A percentile compares a stretch with the other conserved stretches of the same genome.
These are phyloP conservation scores for Capromys pilorides DNA, from an alignment of 2,797 vertebrate species.

Conservation along the genomic window DNA sequence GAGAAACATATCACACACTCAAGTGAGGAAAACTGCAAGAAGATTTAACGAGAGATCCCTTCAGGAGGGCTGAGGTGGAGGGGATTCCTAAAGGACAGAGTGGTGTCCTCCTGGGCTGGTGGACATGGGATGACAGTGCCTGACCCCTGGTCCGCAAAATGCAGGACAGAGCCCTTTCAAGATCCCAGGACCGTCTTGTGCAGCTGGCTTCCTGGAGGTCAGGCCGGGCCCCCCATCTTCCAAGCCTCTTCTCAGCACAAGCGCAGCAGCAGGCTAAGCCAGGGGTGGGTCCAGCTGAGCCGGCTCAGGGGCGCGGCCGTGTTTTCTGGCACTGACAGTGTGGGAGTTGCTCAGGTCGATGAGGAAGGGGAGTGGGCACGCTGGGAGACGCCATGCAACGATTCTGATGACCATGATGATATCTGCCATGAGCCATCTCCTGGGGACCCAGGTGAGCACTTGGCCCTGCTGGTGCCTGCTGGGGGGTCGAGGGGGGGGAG, in stretches of 20 bases:
- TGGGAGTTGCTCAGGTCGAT: neutral
- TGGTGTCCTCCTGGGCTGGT: neutral
- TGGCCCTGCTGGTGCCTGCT: neutral
- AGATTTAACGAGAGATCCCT: neutral
- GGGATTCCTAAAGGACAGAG: neutral
- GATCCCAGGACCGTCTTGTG: neutral
- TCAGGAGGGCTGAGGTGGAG: neutral
- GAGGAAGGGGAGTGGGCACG: neutral
- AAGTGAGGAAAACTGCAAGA: neutral
- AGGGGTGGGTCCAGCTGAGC: neutral
- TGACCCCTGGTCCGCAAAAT: neutral
- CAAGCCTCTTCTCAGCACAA: neutral
- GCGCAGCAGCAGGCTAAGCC: neutral
- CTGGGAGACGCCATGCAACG: neutral
- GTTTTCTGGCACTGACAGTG: constrained; percentile 24
- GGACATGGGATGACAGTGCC: neutral
- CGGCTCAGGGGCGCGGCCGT: neutral
- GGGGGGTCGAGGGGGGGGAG: neutral
- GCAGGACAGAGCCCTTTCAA: neutral
- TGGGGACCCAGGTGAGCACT: neutral
- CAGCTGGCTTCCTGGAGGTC: neutral
- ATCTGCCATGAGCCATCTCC: neutral
- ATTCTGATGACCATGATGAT: neutral
- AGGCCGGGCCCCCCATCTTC: neutral
- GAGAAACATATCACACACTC: neutral